Conservation (phyloP, 2,888 invertebrate genomes). For the Dinocampus coccinellae region DNA sequence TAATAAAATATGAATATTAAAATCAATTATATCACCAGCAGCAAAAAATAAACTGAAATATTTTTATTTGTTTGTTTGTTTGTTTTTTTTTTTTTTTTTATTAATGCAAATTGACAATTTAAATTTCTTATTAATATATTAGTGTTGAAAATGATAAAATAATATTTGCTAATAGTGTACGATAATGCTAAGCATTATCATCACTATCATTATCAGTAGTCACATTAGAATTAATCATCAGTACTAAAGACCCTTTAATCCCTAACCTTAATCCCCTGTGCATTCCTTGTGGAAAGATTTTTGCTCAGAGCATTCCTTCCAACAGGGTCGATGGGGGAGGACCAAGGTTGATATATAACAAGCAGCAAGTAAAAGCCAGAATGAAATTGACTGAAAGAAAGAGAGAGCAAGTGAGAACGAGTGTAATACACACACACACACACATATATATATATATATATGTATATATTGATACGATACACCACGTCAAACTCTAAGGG, state of each 20-base stretch:
- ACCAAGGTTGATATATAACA: slow-evolving; percentile 14
- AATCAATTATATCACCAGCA: too few species aligned
- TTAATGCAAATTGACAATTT: too few species aligned
- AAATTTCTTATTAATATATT: too few species aligned
- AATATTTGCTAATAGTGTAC: too few species aligned
- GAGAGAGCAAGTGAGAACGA: slow-evolving; percentile 4
- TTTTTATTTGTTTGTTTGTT: too few species aligned
- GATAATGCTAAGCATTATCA: background rate
- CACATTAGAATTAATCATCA: background rate
- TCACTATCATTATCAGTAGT: slow-evolving; percentile 3
- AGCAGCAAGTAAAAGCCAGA: background rate
- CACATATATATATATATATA: slow-evolving; percentile 11
- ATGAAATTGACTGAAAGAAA: background rate
- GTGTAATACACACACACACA: too few species aligned
- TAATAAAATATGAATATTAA: too few species aligned
- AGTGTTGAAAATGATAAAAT: too few species aligned
- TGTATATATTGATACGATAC: slow-evolving; percentile 36
- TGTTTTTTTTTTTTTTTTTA: too few species aligned
- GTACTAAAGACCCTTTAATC: background rate
- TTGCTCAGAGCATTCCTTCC: slow-evolving; percentile 13
- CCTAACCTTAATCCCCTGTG: slow-evolving; percentile 15
- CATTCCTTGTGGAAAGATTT: slow-evolving; percentile 23
- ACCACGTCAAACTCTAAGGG: slow-evolving; percentile 41
- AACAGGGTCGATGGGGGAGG: background rate
- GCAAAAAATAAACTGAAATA: too few species aligned